Evolutionary conservation across 2,888 invertebrate species (phyloP).

Genomic region (Epinotia bilunana): DNA sequence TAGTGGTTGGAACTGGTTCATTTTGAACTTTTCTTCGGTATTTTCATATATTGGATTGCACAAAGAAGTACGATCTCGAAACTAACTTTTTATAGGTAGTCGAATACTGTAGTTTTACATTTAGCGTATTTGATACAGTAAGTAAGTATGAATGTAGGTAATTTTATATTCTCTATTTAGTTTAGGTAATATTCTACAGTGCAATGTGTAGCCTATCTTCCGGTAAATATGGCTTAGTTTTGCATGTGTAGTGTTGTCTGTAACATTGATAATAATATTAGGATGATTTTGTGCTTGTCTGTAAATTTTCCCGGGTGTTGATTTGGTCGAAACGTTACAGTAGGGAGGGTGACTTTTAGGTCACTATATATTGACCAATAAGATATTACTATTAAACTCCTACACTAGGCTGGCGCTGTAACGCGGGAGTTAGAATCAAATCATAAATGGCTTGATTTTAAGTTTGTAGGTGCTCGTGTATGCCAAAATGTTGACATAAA

Average conservation of each 20-base stretch:
- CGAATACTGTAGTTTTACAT: not conserved
- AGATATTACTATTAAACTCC: too few relatives aligned
- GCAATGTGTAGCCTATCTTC: constrained; percentile 23
- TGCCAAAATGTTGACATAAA: not conserved
- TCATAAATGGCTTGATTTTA: not conserved
- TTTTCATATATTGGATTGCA: too few relatives aligned
- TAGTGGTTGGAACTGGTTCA: too few relatives aligned
- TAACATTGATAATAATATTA: not conserved
- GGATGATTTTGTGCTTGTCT: constrained; percentile 12
- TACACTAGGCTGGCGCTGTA: too few relatives aligned
- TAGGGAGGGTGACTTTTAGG: too few relatives aligned
- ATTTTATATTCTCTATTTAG: not conserved
- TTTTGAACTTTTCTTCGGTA: too few relatives aligned
- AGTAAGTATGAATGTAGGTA: not conserved
- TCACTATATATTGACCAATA: too few relatives aligned
- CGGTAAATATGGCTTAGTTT: constrained; percentile 17
- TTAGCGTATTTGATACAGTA: not conserved
- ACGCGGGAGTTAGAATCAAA: too few relatives aligned
- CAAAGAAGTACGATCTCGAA: constrained; percentile 14
- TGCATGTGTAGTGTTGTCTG: constrained; percentile 37
- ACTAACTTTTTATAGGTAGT: not conserved
- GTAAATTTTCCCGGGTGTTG: not conserved
- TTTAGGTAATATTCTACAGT: not conserved
- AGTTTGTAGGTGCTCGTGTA: constrained; percentile 2
- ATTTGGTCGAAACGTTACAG: not conserved